Conservation (phyloP, 2,113 vertebrate species). For the Albula glossodonta region DNA sequence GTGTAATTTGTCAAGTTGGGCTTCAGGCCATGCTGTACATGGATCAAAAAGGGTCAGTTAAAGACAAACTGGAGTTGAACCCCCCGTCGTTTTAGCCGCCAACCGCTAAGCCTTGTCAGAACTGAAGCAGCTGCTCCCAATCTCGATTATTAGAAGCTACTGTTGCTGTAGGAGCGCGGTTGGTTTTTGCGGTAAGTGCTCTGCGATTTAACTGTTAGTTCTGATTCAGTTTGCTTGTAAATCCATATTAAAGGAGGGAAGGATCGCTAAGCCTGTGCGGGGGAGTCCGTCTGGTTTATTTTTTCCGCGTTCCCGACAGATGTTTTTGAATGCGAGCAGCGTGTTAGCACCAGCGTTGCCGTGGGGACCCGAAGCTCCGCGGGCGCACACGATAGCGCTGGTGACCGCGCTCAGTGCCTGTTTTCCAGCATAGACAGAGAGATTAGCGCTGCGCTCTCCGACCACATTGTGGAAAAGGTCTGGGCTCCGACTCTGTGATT, state of each 20-base stretch:
- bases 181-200: not conserved
- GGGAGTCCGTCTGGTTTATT: too few species aligned
- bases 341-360: not conserved
- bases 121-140: not conserved
- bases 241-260: too few species aligned
- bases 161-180: too few species aligned
- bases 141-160: too few species aligned
- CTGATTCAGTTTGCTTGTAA: too few species aligned
- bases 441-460: not conserved
- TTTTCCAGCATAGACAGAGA: not conserved
- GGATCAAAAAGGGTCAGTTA: not conserved
- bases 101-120: not conserved
- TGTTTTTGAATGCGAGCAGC: not conserved
- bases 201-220: not conserved
- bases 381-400: too few species aligned
- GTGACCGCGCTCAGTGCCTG: too few species aligned
- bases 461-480: not conserved
- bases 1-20: not conserved
- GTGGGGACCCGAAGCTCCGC: too few species aligned
- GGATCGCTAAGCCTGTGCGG: too few species aligned
- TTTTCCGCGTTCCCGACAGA: not conserved
- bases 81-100: not conserved
- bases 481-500: not conserved
- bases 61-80: not conserved
- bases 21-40: not conserved